phyloP scores from a whole-genome alignment of 2,113 vertebrate genomes.

The Blennius ocellaris region DNA sequence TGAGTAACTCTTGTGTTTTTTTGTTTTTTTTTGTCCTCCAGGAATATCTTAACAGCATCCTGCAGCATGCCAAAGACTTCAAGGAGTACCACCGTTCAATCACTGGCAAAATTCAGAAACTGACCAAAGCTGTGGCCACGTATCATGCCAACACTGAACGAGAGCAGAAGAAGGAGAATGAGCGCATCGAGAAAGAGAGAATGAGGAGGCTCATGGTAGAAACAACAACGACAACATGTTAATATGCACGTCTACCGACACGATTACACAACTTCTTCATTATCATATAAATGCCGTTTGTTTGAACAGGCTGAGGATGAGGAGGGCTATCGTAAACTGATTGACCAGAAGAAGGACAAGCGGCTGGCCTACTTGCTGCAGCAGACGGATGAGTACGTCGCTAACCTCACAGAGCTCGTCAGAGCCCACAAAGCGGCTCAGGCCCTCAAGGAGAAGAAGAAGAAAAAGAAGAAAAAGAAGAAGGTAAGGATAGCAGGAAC shows the following conservation, averaged over 20 bases:
- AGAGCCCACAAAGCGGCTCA: slow-evolving; percentile 96
- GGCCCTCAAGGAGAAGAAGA: slow-evolving; percentile 96
- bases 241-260: not conserved
- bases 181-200: slow-evolving; percentile 96
- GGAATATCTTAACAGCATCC: slow-evolving; percentile 99
- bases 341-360: slow-evolving; percentile 99
- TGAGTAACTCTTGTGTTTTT: not conserved
- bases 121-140: slow-evolving; percentile 95
- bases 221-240: not conserved
- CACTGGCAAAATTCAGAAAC: slow-evolving; percentile 94
- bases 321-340: slow-evolving; percentile 97
- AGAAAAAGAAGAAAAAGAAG: slow-evolving; percentile 96
- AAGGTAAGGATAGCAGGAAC: slow-evolving; percentile 76
- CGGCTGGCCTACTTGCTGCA: slow-evolving; percentile 96
- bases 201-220: slow-evolving; percentile 96
- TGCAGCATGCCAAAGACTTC: slow-evolving; percentile 98
- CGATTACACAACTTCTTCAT: not conserved
- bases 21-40: slow-evolving; percentile 50
- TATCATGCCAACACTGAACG: slow-evolving; percentile 98
- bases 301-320: slow-evolving; percentile 92
- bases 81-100: slow-evolving; percentile 97
- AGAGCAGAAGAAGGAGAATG: slow-evolving; percentile 98
- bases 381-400: slow-evolving; percentile 97
- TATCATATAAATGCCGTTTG: not conserved
- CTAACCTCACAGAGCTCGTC: slow-evolving; percentile 96